Base-by-base conservation (phyloP, 2,888 invertebrate species). In the Tineola bisselliella region DNA sequence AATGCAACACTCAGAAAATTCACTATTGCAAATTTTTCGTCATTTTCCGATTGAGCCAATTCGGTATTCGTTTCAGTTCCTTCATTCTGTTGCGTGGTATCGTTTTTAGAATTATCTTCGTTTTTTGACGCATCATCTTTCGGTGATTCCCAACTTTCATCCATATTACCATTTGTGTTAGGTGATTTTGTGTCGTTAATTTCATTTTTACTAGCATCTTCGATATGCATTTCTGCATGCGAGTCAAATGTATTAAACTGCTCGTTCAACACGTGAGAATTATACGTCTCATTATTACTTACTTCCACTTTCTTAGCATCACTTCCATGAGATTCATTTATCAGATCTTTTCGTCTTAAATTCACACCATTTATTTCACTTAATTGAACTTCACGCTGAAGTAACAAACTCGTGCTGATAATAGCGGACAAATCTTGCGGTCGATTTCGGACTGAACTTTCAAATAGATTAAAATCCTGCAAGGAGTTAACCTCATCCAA, bases 1-100 rank as follows among this genome's bases (percentile, higher is more conserved):
- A 84, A 86, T 0, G 80, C 73, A 66, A 84, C 84, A 61, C 70
- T 79, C 12, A 87, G 65, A 68, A 83, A 83, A 64, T 80, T 75
- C 0, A 84, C 83, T 0, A 79, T 86, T 0, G 86, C 86, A 62
- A 73, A 84, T 12, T 80, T 76, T 66, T 81, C 75, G 56, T 31
- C 15, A 48, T 8, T n/a, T 15, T 48, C 48, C 2, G 8, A 3
- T 48, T 48, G 48, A 15, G 3, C 15, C n/a, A 5, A 10, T 48
- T 48, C 48, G 63, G 66, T 5, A 5, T 48, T n/a, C n/a, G 13
- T 48, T 48, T 48, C 13, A 38, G 38, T 63, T 25, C 25, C 64
- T 44, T 65, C 63, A 30, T 67, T 61, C 11, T 65, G 62, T 8
- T 63, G 62, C 13, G 62, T 61, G 62, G 63, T 60, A n/a, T 65